Percentiles rank a stretch among this genome's conserved stretches.
Evolutionary conservation across 1,140 invertebrate species (phyloP).

Genomic region (Brachionus manjavacas): DNA sequence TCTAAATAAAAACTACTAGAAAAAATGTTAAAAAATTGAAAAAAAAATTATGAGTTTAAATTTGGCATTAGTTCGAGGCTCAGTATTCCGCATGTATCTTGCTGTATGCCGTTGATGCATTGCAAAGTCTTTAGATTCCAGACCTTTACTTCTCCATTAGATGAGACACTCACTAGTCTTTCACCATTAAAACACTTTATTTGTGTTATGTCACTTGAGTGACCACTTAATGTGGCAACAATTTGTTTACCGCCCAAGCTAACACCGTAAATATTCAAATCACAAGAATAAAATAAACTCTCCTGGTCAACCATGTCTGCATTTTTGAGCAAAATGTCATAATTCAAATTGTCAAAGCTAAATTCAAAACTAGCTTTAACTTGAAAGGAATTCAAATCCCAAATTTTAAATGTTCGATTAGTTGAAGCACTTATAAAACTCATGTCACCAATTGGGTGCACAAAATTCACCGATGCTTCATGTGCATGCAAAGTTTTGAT

Average conservation of each 20-base stretch:
- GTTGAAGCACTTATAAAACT: background rate
- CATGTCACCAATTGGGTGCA: background rate
- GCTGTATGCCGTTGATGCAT: background rate
- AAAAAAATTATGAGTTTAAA: background rate
- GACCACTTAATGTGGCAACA: background rate
- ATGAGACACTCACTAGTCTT: background rate
- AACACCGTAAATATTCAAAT: background rate
- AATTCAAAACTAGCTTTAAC: background rate
- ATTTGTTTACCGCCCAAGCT: background rate
- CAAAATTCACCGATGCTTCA: background rate
- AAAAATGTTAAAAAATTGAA: background rate
- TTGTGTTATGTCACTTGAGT: background rate
- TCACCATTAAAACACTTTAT: background rate
- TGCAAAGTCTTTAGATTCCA: background rate
- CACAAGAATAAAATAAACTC: background rate
- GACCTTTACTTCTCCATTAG: background rate
- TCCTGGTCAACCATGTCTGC: background rate
- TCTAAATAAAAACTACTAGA: no score
- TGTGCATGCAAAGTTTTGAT: background rate
- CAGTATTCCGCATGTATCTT: background rate
- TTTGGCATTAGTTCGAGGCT: background rate
- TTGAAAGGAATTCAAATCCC: background rate
- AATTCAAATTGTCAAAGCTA: background rate
- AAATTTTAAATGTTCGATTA: constrained; percentile 9
- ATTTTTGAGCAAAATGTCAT: background rate